Conservation (phyloP, 1,140 invertebrate species). For the Hycleus phaleratus region DNA sequence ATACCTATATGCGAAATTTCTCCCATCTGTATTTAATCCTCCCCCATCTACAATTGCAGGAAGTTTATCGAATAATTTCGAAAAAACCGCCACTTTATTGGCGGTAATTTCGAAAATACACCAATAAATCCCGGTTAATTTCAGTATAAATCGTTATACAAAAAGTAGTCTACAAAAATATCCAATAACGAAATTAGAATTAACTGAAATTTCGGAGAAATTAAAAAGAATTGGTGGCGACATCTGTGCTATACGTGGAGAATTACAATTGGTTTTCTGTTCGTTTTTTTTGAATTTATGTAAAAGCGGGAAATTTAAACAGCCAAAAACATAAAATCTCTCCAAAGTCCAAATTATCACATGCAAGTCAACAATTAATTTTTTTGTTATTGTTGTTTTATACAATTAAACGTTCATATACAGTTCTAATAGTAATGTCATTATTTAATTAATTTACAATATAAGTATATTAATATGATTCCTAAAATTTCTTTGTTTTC, state of each 20-base stretch:
- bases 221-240: neutral
- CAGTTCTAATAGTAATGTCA: constrained; percentile 12
- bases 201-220: no score
- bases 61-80: no score
- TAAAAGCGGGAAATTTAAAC: constrained; percentile 22
- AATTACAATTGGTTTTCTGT: constrained; percentile 12
- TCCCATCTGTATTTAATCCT: no score
- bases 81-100: no score
- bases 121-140: no score
- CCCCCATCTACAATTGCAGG: no score
- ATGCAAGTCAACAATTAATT: constrained; percentile 34
- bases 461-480: constrained; percentile 21
- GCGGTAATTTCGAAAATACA: no score
- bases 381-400: constrained; percentile 13
- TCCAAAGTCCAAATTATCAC: constrained; percentile 26
- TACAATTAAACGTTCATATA: constrained; percentile 27
- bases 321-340: constrained; percentile 31
- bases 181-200: no score
- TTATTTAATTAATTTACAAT: constrained; percentile 13
- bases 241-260: constrained; percentile 10
- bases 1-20: no score
- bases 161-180: no score
- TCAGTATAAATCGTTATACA: no score
- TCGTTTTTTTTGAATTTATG: neutral
- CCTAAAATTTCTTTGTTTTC: constrained; percentile 17